phyloP scores from a whole-genome alignment of 2,888 invertebrate species.

The Acronicta leporina region DNA sequence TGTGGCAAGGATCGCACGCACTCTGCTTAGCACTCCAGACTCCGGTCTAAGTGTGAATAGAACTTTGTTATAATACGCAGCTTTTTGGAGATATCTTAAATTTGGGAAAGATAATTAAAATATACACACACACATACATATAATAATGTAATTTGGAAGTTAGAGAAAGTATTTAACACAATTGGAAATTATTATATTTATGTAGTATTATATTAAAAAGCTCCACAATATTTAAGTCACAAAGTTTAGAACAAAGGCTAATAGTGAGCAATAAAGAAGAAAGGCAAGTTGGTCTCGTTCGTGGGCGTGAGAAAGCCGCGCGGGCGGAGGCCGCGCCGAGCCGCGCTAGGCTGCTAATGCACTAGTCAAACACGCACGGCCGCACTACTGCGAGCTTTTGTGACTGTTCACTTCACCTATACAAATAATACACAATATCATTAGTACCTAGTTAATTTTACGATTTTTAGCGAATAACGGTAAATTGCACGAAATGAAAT shows the following conservation, averaged over 20 bases:
- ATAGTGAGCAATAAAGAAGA: slow-evolving; percentile 74
- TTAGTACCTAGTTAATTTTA: slow-evolving; percentile 45
- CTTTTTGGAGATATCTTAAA: neutral
- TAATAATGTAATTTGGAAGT: slow-evolving; percentile 3
- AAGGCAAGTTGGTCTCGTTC: slow-evolving; percentile 65
- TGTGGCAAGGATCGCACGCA: slow-evolving; percentile 74
- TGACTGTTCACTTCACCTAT: slow-evolving; percentile 41
- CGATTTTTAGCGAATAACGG: slow-evolving; percentile 19
- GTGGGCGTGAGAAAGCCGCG: slow-evolving; percentile 84
- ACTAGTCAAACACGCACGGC: slow-evolving; percentile 77
- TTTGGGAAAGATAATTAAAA: slow-evolving; percentile 2
- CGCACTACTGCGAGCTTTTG: slow-evolving; percentile 54
- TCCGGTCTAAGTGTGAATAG: slow-evolving; percentile 71
- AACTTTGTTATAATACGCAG: slow-evolving; percentile 48
- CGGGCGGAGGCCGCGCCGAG: slow-evolving; percentile 66
- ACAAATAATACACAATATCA: slow-evolving; percentile 40
- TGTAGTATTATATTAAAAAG: slow-evolving; percentile 35
- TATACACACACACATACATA: neutral
- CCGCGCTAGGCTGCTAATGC: slow-evolving; percentile 70
- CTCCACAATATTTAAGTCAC: slow-evolving; percentile 48
- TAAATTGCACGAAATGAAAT: neutral
- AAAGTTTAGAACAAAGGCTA: slow-evolving; percentile 53
- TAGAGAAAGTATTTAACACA: neutral
- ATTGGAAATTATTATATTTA: slow-evolving; percentile 5
- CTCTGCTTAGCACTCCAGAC: slow-evolving; percentile 67